Evolutionary conservation across 64 coral and sea anemone genomes (phyloP).

Genomic region (Exaiptasia diaphana): DNA sequence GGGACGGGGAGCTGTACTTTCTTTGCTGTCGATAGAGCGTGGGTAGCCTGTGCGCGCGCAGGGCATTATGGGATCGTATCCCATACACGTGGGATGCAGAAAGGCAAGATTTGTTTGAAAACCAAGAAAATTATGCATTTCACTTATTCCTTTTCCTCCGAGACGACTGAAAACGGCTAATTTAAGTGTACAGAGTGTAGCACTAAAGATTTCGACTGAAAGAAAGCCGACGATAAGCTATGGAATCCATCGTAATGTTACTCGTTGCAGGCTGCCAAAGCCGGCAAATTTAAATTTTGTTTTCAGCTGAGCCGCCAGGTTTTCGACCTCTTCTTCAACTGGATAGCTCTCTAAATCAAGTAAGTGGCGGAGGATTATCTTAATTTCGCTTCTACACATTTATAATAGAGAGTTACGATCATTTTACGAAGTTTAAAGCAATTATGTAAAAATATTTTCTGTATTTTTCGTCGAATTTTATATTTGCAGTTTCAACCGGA

Average conservation of each 20-base stretch:
- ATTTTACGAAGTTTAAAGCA: too few relatives aligned
- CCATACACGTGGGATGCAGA: constrained; percentile 4
- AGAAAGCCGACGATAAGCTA: neutral
- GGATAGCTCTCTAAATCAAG: neutral
- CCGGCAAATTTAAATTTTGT: constrained; percentile 19
- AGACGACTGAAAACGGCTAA: neutral
- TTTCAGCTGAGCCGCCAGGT: too few relatives aligned
- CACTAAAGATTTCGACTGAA: neutral
- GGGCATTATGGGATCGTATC: neutral
- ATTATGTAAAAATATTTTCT: too few relatives aligned
- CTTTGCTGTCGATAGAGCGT: neutral
- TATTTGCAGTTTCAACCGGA: too few relatives aligned
- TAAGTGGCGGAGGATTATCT: too few relatives aligned
- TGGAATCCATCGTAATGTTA: neutral
- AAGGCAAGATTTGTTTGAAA: neutral
- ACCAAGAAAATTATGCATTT: constrained; percentile 4
- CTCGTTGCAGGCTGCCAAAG: neutral
- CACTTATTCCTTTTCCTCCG: neutral
- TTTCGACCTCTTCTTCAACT: too few relatives aligned
- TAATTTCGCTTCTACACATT: too few relatives aligned
- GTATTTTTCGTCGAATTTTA: too few relatives aligned
- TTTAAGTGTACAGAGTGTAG: neutral
- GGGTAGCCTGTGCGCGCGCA: constrained; percentile 6
- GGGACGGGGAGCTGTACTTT: neutral
- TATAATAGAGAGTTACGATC: too few relatives aligned